phyloP scores from a whole-genome alignment of 2,888 invertebrate genomes.

The Limenitis camilla region DNA sequence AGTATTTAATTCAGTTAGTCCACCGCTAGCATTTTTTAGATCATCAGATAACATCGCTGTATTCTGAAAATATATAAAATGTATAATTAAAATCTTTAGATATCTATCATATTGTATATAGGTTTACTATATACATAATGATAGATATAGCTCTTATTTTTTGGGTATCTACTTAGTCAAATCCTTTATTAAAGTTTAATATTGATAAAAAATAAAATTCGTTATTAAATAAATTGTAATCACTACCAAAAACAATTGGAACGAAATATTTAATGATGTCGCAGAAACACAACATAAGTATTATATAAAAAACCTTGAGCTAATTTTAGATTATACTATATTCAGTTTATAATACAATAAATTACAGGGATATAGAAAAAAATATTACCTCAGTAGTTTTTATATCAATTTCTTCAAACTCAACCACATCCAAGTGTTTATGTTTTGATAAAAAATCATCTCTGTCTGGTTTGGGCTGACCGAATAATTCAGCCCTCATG shows the following conservation, averaged over 20 bases:
- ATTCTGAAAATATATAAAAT: constrained; percentile 41
- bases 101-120: too few relatives aligned
- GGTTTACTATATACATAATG: too few relatives aligned
- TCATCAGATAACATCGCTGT: constrained; percentile 75
- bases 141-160: too few relatives aligned
- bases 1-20: constrained; percentile 85
- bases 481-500: constrained; percentile 84
- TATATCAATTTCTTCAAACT: constrained; percentile 70
- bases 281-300: too few relatives aligned
- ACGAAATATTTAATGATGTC: too few relatives aligned
- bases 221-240: too few relatives aligned
- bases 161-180: too few relatives aligned
- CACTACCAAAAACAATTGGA: too few relatives aligned
- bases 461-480: constrained; percentile 79
- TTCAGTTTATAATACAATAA: background rate
- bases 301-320: too few relatives aligned
- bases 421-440: constrained; percentile 68
- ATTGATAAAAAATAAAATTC: too few relatives aligned
- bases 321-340: too few relatives aligned
- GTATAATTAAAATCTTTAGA: background rate
- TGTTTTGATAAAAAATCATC: constrained; percentile 78
- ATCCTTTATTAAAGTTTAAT: too few relatives aligned
- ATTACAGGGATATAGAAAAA: background rate
- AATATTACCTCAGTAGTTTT: constrained; percentile 52
- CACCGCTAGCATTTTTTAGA: constrained; percentile 79